These are phyloP conservation scores for Venustaconcha ellipsiformis DNA, from an alignment of 1,140 invertebrate species.

Conservation along the genomic window DNA sequence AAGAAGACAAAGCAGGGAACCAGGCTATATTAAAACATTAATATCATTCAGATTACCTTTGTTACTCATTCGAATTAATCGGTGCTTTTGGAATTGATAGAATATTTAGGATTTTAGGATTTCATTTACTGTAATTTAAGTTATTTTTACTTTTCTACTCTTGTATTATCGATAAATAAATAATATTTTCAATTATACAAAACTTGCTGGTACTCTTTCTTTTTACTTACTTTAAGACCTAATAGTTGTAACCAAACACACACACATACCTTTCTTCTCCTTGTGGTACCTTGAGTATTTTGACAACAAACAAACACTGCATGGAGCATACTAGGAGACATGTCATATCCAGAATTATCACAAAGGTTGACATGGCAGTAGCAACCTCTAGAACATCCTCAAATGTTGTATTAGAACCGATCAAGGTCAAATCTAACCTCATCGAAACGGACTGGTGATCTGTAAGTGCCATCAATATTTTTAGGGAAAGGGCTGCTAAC, in stretches of 20 bases:
- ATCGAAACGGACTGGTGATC: neutral
- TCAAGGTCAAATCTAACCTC: neutral
- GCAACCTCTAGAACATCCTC: constrained; percentile 23
- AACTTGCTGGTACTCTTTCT: no score
- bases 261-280: constrained; percentile 27
- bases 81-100: no score
- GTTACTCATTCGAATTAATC: no score
- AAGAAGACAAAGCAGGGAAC: no score
- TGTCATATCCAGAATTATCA: constrained; percentile 20
- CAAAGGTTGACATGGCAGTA: constrained; percentile 29
- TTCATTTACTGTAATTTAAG: no score
- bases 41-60: no score
- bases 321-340: constrained; percentile 26
- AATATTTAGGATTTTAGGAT: no score
- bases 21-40: no score
- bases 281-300: constrained; percentile 13
- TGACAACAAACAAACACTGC: constrained; percentile 22
- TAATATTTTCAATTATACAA: no score
- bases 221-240: neutral
- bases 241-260: neutral
- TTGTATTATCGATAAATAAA: no score
- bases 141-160: no score
- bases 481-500: constrained; percentile 11
- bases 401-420: constrained; percentile 15
- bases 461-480: constrained; percentile 4